Conservation (phyloP, 2,797 vertebrate genomes). For the Siniperca obscura region DNA sequence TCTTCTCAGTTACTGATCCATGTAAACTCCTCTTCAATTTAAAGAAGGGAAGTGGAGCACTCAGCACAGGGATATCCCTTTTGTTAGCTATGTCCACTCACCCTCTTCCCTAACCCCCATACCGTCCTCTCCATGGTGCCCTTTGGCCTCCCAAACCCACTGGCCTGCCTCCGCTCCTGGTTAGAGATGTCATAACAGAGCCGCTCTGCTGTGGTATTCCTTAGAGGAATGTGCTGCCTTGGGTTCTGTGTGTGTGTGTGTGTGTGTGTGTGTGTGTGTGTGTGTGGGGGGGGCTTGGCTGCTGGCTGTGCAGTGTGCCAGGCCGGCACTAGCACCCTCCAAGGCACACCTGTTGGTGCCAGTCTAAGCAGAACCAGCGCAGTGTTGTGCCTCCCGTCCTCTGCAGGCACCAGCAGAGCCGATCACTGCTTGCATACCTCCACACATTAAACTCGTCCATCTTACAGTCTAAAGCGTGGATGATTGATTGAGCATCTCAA, state of each 20-base stretch:
- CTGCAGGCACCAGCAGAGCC: slow-evolving; percentile 28
- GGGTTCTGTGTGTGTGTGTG: slow-evolving; percentile 29
- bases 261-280: slow-evolving; percentile 25
- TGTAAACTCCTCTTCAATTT: slow-evolving; percentile 47
- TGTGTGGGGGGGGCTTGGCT: slow-evolving; percentile 50
- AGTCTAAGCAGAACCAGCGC: slow-evolving; percentile 53
- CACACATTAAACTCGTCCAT: not conserved
- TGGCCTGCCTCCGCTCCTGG: slow-evolving; percentile 47
- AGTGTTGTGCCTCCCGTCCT: slow-evolving; percentile 39
- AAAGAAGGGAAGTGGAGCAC: slow-evolving; percentile 17
- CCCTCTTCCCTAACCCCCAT: not conserved
- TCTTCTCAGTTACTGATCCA: slow-evolving; percentile 50
- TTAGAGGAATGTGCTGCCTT: slow-evolving; percentile 57
- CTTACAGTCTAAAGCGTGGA: not conserved
- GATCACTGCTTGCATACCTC: not conserved
- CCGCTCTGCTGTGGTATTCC: slow-evolving; percentile 50
- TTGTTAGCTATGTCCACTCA: slow-evolving; percentile 34
- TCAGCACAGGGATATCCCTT: slow-evolving; percentile 27
- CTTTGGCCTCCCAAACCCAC: slow-evolving; percentile 49
- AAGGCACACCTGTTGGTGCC: slow-evolving; percentile 77
- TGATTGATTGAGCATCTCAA: not conserved
- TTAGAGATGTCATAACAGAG: slow-evolving; percentile 63
- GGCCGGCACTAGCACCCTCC: slow-evolving; percentile 51
- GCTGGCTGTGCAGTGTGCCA: slow-evolving; percentile 34
- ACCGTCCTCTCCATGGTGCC: slow-evolving; percentile 8